Percentiles rank a stretch among this genome's conserved stretches.
phyloP scores from a whole-genome alignment of 2,797 vertebrate species.

The Falco naumanni region DNA sequence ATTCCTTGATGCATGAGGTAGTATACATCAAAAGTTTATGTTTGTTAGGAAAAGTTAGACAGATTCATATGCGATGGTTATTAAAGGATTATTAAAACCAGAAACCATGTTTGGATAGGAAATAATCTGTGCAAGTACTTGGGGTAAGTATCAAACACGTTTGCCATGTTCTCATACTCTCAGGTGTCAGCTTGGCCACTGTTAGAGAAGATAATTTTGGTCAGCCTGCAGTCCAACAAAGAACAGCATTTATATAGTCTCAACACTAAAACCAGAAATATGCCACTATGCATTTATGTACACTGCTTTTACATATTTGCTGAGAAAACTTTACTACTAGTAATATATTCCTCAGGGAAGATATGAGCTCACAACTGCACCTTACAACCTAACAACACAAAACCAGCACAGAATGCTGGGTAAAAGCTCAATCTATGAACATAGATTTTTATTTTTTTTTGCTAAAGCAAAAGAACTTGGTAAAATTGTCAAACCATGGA shows the following conservation, averaged over 20 bases:
- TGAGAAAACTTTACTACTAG: background rate
- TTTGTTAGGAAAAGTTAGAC: background rate
- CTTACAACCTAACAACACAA: background rate
- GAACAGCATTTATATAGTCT: background rate
- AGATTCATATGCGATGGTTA: background rate
- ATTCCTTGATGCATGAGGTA: background rate
- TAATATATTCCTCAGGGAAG: background rate
- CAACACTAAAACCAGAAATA: background rate
- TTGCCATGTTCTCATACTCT: background rate
- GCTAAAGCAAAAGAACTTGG: background rate
- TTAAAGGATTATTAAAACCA: background rate
- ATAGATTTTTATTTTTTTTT: no score
- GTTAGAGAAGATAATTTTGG: background rate
- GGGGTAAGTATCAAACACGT: accelerated
- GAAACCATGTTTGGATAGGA: background rate
- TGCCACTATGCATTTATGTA: background rate
- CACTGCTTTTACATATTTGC: background rate
- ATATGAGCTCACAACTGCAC: background rate
- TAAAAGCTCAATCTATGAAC: background rate
- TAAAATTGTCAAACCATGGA: background rate
- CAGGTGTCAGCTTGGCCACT: background rate
- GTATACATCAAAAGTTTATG: background rate
- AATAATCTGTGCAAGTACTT: background rate
- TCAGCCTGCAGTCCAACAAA: background rate
- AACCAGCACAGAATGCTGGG: background rate